Evolutionary conservation across 1,140 invertebrate genomes (phyloP), one percentile per base, ranked within the genome.

Genomic region (Dolichoris vasculosae): DNA sequence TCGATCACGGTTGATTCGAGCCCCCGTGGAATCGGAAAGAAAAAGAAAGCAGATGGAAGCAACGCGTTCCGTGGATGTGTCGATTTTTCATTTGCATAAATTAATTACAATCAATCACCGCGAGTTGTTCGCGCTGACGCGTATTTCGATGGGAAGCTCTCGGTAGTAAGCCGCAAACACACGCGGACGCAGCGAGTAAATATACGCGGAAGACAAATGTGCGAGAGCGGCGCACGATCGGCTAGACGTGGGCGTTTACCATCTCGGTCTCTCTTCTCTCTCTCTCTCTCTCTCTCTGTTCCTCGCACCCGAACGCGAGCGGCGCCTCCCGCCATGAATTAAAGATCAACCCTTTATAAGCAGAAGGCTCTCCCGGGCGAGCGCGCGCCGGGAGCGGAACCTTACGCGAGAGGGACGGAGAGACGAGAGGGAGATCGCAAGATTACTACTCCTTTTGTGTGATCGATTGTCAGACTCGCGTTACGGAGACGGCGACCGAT

Each of bases 31-130:
- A n/a, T n/a, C n/a, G n/a, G n/a, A n/a, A n/a, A n/a, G n/a, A n/a
- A n/a, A n/a, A n/a, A n/a, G n/a, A n/a, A n/a, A n/a, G n/a, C n/a
- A n/a, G n/a, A n/a, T n/a, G n/a, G n/a, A n/a, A n/a, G n/a, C n/a
- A n/a, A n/a, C n/a, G n/a, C n/a, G n/a, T n/a, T n/a, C n/a, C 55
- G 4, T 4, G 20, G 38, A 26, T 23, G 40, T 8, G 26, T 73
- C 69, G 69, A 73, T 73, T 73, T 8, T 26, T 17, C 38, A 81
- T 85, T 83, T 86, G 86, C 87, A 86, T 87, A 86, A 89, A 89
- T 87, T 89, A 88, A 89, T 89, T 89, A 89, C 84, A 89, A 89
- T 89, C 88, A 88, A 88, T 89, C 87, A 89, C 87, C 51, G 63
- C 55, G 59, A 82, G 40, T 15, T 46, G 69, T 69, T 76, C 67